These are phyloP conservation scores for Ctenomys sociabilis DNA, from an alignment of 2,113 vertebrate genomes.

Conservation along the genomic window DNA sequence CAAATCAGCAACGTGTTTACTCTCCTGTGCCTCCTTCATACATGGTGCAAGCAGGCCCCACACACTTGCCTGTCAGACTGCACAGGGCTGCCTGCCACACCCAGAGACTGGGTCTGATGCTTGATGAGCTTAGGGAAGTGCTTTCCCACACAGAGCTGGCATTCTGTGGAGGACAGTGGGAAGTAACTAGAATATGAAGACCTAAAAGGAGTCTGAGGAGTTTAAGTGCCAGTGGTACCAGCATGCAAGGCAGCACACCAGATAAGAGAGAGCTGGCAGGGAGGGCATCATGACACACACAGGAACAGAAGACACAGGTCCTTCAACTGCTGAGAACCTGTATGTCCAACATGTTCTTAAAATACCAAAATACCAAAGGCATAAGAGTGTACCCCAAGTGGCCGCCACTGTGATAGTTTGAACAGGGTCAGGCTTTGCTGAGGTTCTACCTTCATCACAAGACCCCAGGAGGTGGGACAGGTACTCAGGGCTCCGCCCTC, in stretches of 20 bases:
- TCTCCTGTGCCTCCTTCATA: neutral
- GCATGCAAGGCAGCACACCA: neutral
- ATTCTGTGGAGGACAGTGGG: neutral
- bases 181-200: accelerated
- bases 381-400: neutral
- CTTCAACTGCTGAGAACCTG: neutral
- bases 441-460: neutral
- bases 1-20: no score
- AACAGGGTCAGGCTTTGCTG: neutral
- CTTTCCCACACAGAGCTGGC: neutral
- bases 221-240: neutral
- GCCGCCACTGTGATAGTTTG: neutral
- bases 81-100: neutral
- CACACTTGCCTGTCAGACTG: neutral
- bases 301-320: neutral
- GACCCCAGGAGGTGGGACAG: neutral
- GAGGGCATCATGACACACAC: accelerated
- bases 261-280: neutral
- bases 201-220: accelerated
- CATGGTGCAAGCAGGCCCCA: neutral
- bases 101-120: neutral
- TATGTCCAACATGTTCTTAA: no score
- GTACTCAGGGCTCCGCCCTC: neutral
- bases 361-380: neutral
- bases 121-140: neutral